Base-by-base conservation (phyloP, 2,888 invertebrate genomes). In the Pollenia labialis region DNA sequence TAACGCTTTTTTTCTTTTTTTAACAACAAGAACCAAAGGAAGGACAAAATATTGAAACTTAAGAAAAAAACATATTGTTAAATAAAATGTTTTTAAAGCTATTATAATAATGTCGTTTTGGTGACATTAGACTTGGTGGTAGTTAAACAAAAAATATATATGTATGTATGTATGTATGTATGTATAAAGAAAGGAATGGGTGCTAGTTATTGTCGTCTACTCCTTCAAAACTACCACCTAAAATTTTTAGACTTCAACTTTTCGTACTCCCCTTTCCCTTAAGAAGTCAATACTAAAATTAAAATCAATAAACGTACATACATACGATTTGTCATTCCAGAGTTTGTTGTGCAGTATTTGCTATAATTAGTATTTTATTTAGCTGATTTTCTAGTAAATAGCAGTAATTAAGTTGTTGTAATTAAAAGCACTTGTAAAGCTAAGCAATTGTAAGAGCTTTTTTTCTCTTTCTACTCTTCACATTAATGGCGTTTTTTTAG, bases 121-220 rank as follows among this genome's bases (percentile, higher is more conserved):
- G 87, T 87, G 87, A 87, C 87, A 87, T 84, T 77, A 84, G 77
- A 69, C 74, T 54, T 69, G 79, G 75, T 82, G 84, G 84, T 76
- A 32, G 75, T 80, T 54, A 32, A 54, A 80, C 62, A 46, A 66
- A 46, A 18, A 66, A 62, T n/a, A 62, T 12, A 54, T 11, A 40
- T 1, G 12, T 44, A 9, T 44, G 3, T 2, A 23, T n/a, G n/a
- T n/a, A 62, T 12, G 46, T 11, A 40, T 1, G 12, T 44, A 9
- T 44, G 3, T 2, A 23, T n/a, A 12, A 48, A 50, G 46, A 16
- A 76, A 56, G 50, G 44, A 58, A 56, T 44, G 81, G 54, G 58
- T 71, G 48, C 58, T 42, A 69, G 60, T 42, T 60, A 54, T 69
- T 75, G 44, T 54, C 42, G 46, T 23, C 50, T 32, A 16, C 42